Conservation (phyloP, 2,113 vertebrate species). For the Calcarius ornatus region DNA sequence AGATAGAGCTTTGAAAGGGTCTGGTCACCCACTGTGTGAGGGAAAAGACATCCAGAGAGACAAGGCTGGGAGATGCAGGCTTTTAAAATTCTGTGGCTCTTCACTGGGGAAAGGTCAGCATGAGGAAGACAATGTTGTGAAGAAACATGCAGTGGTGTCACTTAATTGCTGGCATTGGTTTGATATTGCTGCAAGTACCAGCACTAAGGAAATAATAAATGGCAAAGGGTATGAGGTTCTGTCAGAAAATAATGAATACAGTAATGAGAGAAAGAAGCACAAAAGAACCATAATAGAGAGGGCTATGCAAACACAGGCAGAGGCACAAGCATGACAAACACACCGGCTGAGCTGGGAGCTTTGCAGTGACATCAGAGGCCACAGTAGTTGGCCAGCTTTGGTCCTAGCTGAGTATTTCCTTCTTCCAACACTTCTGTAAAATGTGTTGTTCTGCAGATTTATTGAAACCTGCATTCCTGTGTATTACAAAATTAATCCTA, state of each 20-base stretch:
- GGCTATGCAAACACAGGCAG: background rate
- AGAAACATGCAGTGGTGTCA: background rate
- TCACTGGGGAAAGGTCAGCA: background rate
- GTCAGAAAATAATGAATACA: constrained; percentile 41
- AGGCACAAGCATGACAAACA: background rate
- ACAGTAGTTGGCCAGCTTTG: background rate
- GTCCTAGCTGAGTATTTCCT: background rate
- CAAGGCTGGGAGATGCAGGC: background rate
- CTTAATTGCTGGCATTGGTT: constrained; percentile 20
- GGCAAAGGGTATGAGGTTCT: constrained; percentile 22
- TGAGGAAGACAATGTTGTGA: background rate
- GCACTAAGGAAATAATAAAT: constrained; percentile 19
- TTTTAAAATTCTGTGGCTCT: background rate
- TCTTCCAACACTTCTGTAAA: background rate
- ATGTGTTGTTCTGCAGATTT: background rate
- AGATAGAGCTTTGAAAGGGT: constrained; percentile 3
- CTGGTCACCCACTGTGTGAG: background rate
- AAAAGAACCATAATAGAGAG: constrained; percentile 5
- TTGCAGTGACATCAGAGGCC: background rate
- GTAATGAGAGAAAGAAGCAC: constrained; percentile 30
- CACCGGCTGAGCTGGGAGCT: background rate
- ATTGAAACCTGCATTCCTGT: background rate
- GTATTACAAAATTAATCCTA: background rate
- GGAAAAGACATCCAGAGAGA: background rate
- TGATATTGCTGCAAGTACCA: constrained; percentile 15